phyloP scores from a whole-genome alignment of 2,797 vertebrate species.

The Cuniculus paca region DNA sequence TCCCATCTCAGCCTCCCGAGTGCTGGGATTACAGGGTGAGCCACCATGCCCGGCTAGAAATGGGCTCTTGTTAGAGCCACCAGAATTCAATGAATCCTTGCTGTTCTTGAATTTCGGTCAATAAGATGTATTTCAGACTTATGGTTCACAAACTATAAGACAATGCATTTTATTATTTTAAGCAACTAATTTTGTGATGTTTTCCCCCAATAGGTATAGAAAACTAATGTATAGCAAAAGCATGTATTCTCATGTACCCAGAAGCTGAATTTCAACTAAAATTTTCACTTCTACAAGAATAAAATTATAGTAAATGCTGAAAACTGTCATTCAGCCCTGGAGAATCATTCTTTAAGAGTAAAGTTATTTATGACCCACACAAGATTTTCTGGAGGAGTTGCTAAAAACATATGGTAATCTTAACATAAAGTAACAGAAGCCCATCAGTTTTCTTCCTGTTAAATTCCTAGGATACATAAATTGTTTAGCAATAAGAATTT shows the following conservation, averaged over 20 bases:
- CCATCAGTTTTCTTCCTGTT: background rate
- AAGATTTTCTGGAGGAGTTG: background rate
- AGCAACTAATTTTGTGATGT: background rate
- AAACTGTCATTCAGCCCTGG: background rate
- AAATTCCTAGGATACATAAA: constrained; percentile 38
- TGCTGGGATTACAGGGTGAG: no score
- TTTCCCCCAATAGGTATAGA: constrained; percentile 19
- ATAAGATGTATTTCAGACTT: background rate
- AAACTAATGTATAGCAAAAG: background rate
- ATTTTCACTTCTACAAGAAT: background rate
- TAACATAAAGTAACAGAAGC: constrained; percentile 25
- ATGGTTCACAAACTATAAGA: background rate
- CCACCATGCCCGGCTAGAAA: no score
- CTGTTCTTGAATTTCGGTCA: background rate
- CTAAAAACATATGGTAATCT: constrained; percentile 6
- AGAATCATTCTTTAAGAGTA: background rate
- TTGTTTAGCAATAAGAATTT: constrained; percentile 16
- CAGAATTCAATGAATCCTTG: background rate
- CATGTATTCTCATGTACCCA: background rate
- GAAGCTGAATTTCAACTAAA: background rate
- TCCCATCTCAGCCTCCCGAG: no score
- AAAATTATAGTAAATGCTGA: background rate
- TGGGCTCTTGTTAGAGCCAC: background rate
- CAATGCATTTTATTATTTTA: constrained; percentile 47
- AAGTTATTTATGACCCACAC: background rate